These are phyloP conservation scores for Epinephelus fuscoguttatus DNA, from an alignment of 2,113 vertebrate species.

Conservation along the genomic window DNA sequence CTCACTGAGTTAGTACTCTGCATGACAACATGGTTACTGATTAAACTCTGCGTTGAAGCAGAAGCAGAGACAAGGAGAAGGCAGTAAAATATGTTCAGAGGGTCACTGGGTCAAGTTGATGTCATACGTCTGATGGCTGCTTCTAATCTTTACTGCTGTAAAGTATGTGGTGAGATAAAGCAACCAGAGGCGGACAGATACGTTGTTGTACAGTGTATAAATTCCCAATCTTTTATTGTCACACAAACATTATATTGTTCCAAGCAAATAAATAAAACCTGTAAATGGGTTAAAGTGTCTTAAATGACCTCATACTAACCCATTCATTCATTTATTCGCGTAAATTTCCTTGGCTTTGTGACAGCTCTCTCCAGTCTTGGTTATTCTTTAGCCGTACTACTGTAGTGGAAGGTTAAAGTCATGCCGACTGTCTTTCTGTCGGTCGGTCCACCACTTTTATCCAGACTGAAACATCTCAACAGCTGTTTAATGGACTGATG, in stretches of 20 bases:
- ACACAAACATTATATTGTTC: not conserved
- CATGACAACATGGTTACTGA: not conserved
- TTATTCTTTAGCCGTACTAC: not conserved
- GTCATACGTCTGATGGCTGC: not conserved
- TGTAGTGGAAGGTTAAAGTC: not conserved
- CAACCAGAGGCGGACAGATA: not conserved
- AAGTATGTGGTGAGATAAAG: not conserved
- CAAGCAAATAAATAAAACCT: too few relatives aligned
- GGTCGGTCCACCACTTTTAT: not conserved
- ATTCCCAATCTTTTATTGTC: not conserved
- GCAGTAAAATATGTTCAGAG: not conserved
- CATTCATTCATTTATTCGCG: not conserved
- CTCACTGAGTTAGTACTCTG: not conserved
- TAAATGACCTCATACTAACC: not conserved
- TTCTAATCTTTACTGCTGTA: constrained; percentile 20
- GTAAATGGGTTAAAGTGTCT: too few relatives aligned
- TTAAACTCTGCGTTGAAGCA: not conserved
- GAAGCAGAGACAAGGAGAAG: not conserved
- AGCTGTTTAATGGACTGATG: not conserved
- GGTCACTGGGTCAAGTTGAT: not conserved
- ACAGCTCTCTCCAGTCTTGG: too few relatives aligned
- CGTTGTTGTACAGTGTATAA: not conserved
- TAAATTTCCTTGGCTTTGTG: not conserved
- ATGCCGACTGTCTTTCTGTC: not conserved
- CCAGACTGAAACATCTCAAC: not conserved